Percentiles rank a stretch among this genome's conserved stretches.
These are phyloP conservation scores for Urechis unicinctus DNA, from an alignment of 2,888 invertebrate genomes.

Conservation along the genomic window DNA sequence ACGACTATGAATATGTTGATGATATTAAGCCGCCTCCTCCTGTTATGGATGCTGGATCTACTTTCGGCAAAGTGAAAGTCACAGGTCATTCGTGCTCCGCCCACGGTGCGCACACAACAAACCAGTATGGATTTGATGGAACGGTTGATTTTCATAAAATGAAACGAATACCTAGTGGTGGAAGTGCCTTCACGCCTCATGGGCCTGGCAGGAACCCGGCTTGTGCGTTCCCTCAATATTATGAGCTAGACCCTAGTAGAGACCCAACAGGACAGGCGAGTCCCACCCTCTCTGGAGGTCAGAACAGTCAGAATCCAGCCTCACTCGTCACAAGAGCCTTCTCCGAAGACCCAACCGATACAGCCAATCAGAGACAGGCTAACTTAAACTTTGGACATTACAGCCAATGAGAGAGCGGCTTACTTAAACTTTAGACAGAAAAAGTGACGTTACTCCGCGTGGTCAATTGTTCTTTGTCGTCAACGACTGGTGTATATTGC, in stretches of 20 bases:
- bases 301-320: background rate
- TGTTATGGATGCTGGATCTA: background rate
- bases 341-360: background rate
- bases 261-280: no score
- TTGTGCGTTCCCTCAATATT: background rate
- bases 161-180: background rate
- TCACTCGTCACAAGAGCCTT: background rate
- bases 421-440: no score
- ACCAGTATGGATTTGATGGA: background rate
- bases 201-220: no score
- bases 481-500: no score
- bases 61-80: background rate
- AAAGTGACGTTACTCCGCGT: no score
- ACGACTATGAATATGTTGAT: background rate
- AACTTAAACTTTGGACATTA: background rate
- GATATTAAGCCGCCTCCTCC: background rate
- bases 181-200: background rate
- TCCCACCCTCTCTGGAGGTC: no score
- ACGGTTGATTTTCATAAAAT: background rate
- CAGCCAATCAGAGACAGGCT: background rate
- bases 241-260: background rate
- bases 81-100: background rate
- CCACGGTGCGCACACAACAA: background rate
- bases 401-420: background rate
- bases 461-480: no score